phyloP scores from a whole-genome alignment of 2,888 invertebrate genomes.

The Peribatodes rhomboidaria region DNA sequence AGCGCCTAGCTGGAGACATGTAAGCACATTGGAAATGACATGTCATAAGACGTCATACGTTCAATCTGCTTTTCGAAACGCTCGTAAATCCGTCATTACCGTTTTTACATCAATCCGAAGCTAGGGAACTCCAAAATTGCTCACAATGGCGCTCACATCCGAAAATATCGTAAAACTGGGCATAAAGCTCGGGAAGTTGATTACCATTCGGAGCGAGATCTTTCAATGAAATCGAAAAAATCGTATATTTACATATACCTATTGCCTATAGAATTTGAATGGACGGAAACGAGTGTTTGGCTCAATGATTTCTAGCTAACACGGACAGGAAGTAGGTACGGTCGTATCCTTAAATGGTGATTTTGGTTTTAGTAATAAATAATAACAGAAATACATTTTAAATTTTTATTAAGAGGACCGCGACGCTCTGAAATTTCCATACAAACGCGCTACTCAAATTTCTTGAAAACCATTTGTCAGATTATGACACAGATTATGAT shows the following conservation, averaged over 20 bases:
- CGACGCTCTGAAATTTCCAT: too few species aligned
- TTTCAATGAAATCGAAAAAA: constrained; percentile 67
- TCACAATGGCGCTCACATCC: constrained; percentile 30
- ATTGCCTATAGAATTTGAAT: constrained; percentile 63
- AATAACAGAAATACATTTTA: too few species aligned
- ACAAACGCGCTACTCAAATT: too few species aligned
- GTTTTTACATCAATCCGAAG: constrained; percentile 15
- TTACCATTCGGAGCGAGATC: constrained; percentile 60
- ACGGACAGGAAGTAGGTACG: constrained; percentile 53
- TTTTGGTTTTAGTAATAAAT: constrained; percentile 12
- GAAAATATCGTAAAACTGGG: constrained; percentile 42
- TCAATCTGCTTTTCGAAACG: constrained; percentile 13
- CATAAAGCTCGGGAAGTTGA: constrained; percentile 49
- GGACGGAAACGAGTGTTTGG: constrained; percentile 76
- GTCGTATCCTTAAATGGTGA: constrained; percentile 48
- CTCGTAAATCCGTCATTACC: constrained; percentile 22
- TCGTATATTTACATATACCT: constrained; percentile 55
- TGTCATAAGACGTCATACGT: constrained; percentile 1
- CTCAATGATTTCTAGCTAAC: constrained; percentile 70
- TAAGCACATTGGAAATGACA: neutral
- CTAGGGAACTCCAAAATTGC: constrained; percentile 20
- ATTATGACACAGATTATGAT: too few species aligned
- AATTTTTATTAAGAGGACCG: too few species aligned
- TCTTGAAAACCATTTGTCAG: too few species aligned
- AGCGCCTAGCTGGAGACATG: neutral